These are phyloP conservation scores for Phymatocera aterrima DNA, from an alignment of 2,888 invertebrate genomes.

Conservation along the genomic window DNA sequence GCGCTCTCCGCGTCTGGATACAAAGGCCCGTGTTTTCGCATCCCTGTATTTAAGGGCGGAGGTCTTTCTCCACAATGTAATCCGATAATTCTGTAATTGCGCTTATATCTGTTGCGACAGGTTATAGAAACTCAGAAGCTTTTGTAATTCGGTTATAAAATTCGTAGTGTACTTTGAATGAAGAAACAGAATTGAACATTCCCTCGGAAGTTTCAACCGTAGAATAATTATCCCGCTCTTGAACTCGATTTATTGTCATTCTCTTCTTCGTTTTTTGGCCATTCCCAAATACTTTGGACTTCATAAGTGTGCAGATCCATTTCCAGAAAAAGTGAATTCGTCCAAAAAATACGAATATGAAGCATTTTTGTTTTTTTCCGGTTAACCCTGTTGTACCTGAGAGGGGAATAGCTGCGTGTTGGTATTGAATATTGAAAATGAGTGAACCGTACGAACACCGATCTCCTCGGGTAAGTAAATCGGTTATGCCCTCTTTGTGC, in stretches of 20 bases:
- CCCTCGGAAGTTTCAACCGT: no score
- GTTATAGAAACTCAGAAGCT: background rate
- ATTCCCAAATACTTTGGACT: no score
- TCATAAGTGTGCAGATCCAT: no score
- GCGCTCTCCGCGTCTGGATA: conserved; percentile 17
- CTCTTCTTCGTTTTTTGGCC: no score
- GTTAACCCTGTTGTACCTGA: background rate
- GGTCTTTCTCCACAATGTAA: conserved; percentile 23
- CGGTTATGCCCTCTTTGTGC: conserved; percentile 57
- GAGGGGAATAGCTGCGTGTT: background rate
- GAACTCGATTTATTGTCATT: no score
- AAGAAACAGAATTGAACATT: no score
- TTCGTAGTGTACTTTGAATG: no score
- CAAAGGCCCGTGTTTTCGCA: conserved; percentile 31
- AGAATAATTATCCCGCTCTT: no score
- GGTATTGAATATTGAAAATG: background rate
- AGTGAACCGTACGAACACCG: background rate
- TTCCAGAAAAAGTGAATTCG: no score
- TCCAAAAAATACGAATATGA: no score
- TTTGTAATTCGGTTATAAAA: background rate
- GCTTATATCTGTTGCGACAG: no score
- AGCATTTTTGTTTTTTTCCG: background rate
- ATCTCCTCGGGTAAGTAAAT: background rate
- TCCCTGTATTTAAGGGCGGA: conserved; percentile 21
- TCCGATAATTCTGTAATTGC: conserved; percentile 42